Base-by-base conservation (phyloP, 1,140 invertebrate genomes). In the Ceratoteleas bidentatus region DNA sequence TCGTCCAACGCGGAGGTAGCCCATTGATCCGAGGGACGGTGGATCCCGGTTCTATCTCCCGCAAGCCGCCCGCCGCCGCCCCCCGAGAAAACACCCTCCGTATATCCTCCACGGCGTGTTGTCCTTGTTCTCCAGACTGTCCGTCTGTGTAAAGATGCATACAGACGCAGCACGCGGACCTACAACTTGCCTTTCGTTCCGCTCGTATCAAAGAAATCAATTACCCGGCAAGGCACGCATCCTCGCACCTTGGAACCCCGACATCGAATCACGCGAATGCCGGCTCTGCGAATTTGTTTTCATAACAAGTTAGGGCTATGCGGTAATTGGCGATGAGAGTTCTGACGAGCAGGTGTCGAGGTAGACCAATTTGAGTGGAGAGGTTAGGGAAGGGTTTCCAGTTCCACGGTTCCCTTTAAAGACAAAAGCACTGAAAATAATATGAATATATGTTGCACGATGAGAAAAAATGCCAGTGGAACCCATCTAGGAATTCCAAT, bases 141-240 rank as follows among this genome's bases (percentile, higher is more conserved):
- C 61, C 54, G 65, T 77, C 58, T 64, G 45, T 68, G 69, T 69
- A 68, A 74, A 81, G 70, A 81, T 74, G 69, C 69, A 80, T 69
- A 74, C 77, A 73, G 38, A 69, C 70, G 78, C 81, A 64, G 64
- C 14, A 80, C 81, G 60, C 69, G n/a, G n/a, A 32, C 84, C 84
- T 83, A 86, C 83, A 79, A 85, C 36, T 57, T 73, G 84, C 81
- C 83, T 85, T 87, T 86, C 74, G 76, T 76, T 78, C 81, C 68
- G 81, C n/a, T 80, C 77, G 79, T 88, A 87, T 89, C 86, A 88
- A 89, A 89, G 86, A 89, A 89, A 89, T 89, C 87, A 89, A 89
- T 89, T 88, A 89, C 82, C 81, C 84, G 73, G 69, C 85, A 85
- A 87, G 82, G 81, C 85, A 85, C 79, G 81, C 80, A 80, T 68